Evolutionary conservation across 2,113 vertebrate species (phyloP), one percentile per base, ranked within the genome.

Genomic region (Caranx melampygus): DNA sequence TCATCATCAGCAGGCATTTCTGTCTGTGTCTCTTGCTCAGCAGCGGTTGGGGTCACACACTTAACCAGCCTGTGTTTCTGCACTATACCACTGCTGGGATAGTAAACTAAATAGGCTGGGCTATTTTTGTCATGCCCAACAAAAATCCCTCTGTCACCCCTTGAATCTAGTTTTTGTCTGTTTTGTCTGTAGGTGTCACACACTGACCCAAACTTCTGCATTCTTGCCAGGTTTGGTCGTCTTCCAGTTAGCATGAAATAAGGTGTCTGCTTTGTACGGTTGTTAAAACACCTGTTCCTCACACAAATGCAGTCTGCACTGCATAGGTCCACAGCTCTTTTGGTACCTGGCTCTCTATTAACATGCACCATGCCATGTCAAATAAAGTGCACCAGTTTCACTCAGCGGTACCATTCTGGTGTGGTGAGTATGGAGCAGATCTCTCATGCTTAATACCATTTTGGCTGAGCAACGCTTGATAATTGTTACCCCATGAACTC

Each of bases 241-340:
- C 31, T 57, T 0, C 64, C 58, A 31, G 59, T 63, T 2, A 73
- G 13, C 34, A 42, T 47, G 1, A 33, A 37, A 13, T 31, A 31
- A 5, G 54, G 42, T 16, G 42, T 73, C 47, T 67, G 62, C 2
- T 21, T n/a, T n/a, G 51, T 68, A 40, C 0, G 0, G 0, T 58
- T 75, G 5, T 64, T 79, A 44, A 64, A 79, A 3, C 76, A 79
- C 4, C 59, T 54, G 3, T 79, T 84, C 0, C 51, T 64, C 3
- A 57, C 2, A 1, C 20, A 47, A 55, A 0, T 13, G 74, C 74
- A 9, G 45, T 75, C n/a, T 81, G 72, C 12, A 69, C 58, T 31
- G 54, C 52, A 18, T 0, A 59, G 1, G 54, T 66, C 79, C 59
- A 76, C 21, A 70, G 9, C 8, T 42, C 3, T 16, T 76, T 72